phyloP scores from a whole-genome alignment of 2,888 invertebrate genomes.

The Lepidocyrtoides sp. region DNA sequence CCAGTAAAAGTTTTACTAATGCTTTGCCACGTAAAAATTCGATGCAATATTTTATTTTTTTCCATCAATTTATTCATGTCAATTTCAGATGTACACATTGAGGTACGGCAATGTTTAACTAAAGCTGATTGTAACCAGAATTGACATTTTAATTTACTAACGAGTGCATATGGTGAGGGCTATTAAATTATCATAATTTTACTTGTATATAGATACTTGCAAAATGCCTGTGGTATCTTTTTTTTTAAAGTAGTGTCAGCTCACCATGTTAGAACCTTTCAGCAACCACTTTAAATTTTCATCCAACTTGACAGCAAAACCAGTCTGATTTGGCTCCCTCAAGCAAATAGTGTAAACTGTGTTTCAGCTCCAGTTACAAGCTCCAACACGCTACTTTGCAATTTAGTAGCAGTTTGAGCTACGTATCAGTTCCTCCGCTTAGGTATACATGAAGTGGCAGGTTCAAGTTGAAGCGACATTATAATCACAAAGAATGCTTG shows the following conservation, averaged over 20 bases:
- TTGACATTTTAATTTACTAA: background rate
- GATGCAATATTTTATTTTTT: background rate
- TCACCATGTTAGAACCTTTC: conserved; percentile 24
- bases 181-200: background rate
- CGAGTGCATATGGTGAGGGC: background rate
- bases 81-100: conserved; percentile 3
- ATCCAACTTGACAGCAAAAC: conserved; percentile 29
- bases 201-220: too few relatives aligned
- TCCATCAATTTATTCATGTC: background rate
- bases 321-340: conserved; percentile 28
- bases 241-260: background rate
- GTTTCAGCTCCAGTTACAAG: conserved; percentile 10
- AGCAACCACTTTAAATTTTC: conserved; percentile 27
- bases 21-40: too few relatives aligned
- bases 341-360: conserved; percentile 45
- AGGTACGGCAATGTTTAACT: too few relatives aligned
- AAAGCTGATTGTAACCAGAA: too few relatives aligned
- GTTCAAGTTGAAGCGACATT: conserved; percentile 17
- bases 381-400: conserved; percentile 15
- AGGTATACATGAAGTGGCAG: conserved; percentile 9
- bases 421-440: background rate
- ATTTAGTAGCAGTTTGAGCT: background rate
- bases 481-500: background rate
- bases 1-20: too few relatives aligned
- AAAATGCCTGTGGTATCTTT: background rate